phyloP scores from a whole-genome alignment of 2,113 vertebrate genomes.

The Ivindomyrus marchei region DNA sequence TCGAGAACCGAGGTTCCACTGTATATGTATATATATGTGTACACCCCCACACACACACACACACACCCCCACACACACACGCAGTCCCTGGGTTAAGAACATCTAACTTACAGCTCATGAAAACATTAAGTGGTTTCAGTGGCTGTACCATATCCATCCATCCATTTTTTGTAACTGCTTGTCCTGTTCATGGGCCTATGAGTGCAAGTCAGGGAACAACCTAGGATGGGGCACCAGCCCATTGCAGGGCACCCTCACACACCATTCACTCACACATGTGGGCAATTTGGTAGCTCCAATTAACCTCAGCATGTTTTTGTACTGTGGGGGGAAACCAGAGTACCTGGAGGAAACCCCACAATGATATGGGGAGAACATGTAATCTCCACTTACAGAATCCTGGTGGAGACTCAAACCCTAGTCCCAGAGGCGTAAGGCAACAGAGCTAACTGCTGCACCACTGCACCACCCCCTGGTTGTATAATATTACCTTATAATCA shows the following conservation, averaged over 20 bases:
- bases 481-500: conserved; percentile 1
- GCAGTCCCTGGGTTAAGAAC: not conserved
- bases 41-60: too few relatives aligned
- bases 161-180: not conserved
- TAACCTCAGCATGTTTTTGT: not conserved
- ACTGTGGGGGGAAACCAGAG: not conserved
- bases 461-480: not conserved
- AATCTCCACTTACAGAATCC: not conserved
- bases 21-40: not conserved
- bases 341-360: not conserved
- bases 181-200: not conserved
- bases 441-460: not conserved
- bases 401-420: not conserved
- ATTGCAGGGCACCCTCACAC: not conserved
- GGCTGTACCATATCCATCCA: not conserved
- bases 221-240: not conserved
- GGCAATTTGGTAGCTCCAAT: not conserved
- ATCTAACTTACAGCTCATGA: not conserved
- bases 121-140: not conserved
- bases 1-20: too few relatives aligned
- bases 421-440: not conserved
- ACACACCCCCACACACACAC: not conserved
- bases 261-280: not conserved
- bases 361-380: not conserved
- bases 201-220: not conserved